Evolutionary conservation across 2,797 vertebrate species (phyloP).

Genomic region (Sebastes minor): DNA sequence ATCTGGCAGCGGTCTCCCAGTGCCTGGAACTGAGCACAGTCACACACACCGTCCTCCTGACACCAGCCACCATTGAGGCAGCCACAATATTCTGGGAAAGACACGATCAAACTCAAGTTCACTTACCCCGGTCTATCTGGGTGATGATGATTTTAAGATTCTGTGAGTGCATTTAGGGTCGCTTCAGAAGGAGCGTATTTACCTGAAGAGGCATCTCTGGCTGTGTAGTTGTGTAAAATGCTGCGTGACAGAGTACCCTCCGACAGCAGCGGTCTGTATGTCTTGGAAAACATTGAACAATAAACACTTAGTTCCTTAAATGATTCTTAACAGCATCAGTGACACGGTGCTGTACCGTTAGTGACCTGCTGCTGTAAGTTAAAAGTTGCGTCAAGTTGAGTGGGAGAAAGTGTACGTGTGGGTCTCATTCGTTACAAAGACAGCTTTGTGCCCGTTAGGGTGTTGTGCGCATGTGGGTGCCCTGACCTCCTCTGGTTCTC

Average conservation of each 20-base stretch:
- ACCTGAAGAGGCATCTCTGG: conserved; percentile 85
- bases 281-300: conserved; percentile 69
- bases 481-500: conserved; percentile 85
- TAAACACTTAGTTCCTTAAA: conserved; percentile 15
- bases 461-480: conserved; percentile 80
- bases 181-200: conserved; percentile 15
- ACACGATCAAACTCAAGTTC: conserved; percentile 13
- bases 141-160: background rate
- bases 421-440: conserved; percentile 78
- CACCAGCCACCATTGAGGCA: conserved; percentile 98
- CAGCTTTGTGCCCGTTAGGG: conserved; percentile 80
- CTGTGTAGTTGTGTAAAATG: conserved; percentile 84
- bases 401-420: conserved; percentile 63
- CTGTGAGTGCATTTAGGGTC: background rate
- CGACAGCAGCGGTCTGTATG: conserved; percentile 79
- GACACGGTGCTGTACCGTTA: conserved; percentile 22
- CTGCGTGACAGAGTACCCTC: conserved; percentile 78
- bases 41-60: conserved; percentile 91
- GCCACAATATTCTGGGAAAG: conserved; percentile 88
- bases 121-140: background rate
- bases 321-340: conserved; percentile 23
- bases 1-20: conserved; percentile 95
- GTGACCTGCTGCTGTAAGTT: conserved; percentile 43
- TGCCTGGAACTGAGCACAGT: conserved; percentile 97
- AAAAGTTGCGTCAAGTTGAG: conserved; percentile 63